Conservation (phyloP, 2,797 vertebrate genomes). For the Sarcoramphus papa region DNA sequence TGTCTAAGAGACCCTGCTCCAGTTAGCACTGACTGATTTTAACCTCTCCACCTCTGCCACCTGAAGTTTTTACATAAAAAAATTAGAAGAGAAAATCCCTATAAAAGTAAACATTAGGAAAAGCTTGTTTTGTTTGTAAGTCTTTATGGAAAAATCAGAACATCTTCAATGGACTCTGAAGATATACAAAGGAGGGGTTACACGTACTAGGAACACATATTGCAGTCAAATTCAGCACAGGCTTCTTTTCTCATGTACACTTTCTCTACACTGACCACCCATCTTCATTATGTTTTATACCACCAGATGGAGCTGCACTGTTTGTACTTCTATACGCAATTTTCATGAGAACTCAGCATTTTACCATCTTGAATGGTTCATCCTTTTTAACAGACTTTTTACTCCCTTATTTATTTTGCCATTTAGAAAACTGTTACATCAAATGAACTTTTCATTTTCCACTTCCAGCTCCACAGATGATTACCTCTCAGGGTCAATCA, state of each 20-base stretch:
- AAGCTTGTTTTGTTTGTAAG: not conserved
- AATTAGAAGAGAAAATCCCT: not conserved
- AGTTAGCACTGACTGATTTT: not conserved
- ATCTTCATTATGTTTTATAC: not conserved
- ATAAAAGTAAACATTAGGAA: not conserved
- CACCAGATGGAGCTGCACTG: not conserved
- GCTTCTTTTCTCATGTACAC: not conserved
- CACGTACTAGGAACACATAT: accelerated
- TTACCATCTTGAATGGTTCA: not conserved
- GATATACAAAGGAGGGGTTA: not conserved
- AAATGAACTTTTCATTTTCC: not conserved
- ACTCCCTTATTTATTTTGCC: not conserved
- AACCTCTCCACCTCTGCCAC: not conserved
- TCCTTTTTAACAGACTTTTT: not conserved
- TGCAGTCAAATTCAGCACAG: not conserved
- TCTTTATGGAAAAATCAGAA: not conserved
- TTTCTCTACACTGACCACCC: not conserved
- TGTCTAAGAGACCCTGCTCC: not conserved
- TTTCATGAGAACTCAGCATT: not conserved
- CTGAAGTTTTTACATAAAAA: not conserved
- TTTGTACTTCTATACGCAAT: accelerated
- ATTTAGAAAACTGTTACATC: not conserved
- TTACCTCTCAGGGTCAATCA: not conserved
- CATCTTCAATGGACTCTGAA: not conserved
- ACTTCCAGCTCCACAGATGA: not conserved